phyloP scores from a whole-genome alignment of 2,888 invertebrate species.

The Antheraea assamensis region DNA sequence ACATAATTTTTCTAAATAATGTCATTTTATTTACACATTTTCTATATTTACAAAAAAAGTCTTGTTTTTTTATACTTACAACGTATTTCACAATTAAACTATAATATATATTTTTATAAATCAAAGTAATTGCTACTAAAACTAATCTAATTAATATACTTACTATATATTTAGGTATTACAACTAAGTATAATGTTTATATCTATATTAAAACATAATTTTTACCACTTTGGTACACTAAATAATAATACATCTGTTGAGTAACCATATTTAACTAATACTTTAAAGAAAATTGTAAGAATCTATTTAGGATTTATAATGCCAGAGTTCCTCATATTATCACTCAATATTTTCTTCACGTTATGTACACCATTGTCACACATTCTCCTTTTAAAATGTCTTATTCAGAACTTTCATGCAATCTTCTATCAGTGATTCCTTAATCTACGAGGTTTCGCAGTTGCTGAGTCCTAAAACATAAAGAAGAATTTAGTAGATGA shows the following conservation, averaged over 20 bases:
- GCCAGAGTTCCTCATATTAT: background rate
- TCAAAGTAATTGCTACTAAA: background rate
- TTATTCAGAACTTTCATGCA: background rate
- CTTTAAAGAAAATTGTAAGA: background rate
- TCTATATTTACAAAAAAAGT: slow-evolving; percentile 21
- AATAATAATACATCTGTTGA: background rate
- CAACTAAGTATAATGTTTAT: background rate
- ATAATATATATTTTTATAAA: background rate
- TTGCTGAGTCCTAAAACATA: slow-evolving; percentile 50
- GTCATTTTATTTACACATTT: slow-evolving; percentile 41
- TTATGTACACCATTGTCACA: background rate
- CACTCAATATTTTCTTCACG: background rate
- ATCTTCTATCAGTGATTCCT: slow-evolving; percentile 19
- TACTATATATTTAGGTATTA: too few relatives aligned
- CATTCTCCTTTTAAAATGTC: background rate
- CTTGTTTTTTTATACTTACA: background rate
- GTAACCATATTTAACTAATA: background rate
- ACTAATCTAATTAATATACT: background rate
- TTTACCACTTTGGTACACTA: slow-evolving; percentile 1
- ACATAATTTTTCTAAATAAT: slow-evolving; percentile 18
- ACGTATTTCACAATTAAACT: slow-evolving; percentile 4
- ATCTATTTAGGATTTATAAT: background rate
- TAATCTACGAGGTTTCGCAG: slow-evolving; percentile 44
- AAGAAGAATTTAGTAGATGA: background rate
- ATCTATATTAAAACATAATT: background rate